phyloP scores from a whole-genome alignment of 2,113 vertebrate genomes.

The Empidonax alnorum region DNA sequence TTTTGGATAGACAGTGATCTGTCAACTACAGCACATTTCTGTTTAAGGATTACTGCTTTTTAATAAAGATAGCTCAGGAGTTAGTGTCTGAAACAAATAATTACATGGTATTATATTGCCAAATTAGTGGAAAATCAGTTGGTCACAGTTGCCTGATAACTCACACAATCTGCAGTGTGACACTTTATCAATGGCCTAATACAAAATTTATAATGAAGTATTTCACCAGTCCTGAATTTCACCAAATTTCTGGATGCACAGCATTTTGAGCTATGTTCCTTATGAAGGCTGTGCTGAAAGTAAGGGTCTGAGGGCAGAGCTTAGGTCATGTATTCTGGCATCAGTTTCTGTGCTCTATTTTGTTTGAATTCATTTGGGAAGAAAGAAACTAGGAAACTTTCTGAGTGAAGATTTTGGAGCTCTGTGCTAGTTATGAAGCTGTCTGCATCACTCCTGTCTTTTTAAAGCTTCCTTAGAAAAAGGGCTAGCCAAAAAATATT shows the following conservation, averaged over 20 bases:
- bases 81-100: not conserved
- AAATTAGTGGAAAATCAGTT: not conserved
- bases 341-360: not conserved
- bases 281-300: not conserved
- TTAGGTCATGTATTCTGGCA: not conserved
- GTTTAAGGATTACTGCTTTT: not conserved
- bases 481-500: not conserved
- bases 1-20: not conserved
- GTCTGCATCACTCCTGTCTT: not conserved
- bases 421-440: not conserved
- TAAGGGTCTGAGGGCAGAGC: not conserved
- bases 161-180: not conserved
- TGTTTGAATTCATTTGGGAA: not conserved
- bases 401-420: not conserved
- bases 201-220: not conserved
- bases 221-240: not conserved
- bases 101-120: not conserved
- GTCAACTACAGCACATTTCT: not conserved
- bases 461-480: not conserved
- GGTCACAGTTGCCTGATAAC: not conserved
- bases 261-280: not conserved
- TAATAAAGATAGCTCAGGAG: not conserved
- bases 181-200: not conserved
- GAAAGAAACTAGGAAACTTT: not conserved
- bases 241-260: not conserved